Evolutionary conservation across 2,888 invertebrate species (phyloP), one percentile per base, ranked within the genome.

Genomic region (Baccha elongata): DNA sequence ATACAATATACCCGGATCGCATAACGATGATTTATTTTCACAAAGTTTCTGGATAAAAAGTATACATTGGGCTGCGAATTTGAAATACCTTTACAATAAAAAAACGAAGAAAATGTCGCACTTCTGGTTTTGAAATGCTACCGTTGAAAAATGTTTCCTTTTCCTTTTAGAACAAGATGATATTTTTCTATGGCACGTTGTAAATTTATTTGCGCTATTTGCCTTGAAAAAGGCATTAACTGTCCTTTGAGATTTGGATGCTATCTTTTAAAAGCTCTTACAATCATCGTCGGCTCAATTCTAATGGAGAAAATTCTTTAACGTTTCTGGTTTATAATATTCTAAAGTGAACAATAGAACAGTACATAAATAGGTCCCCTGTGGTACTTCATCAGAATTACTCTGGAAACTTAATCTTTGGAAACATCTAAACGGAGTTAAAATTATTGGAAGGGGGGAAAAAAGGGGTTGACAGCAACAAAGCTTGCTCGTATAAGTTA

Each of bases 21-120:
- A 60, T 73, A 80, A 80, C 73, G 73, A 73, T 80, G 79, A 80
- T 80, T 80, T 80, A 80, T 80, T 80, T 73, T 68, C 42, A 35
- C 29, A 32, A 32, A 32, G 8, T 23, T 23, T 23, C 23, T n/a
- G n/a, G n/a, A n/a, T 48, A 64, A 50, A 58, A 42, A 71, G 37
- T 26, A 50, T 50, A 50, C 50, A 50, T 50, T 50, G 15, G 26
- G 29, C 29, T 50, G 50, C 29, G 10, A 6, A 50, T 50, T 29
- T 17, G 15, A 50, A 29, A 50, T 50, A 50, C 15, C 29, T 26
- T 1, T 37, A 64, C 46, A 4, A 15, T 21, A 42, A 68, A 6
- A 44, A 52, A 48, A 69, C 29, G 7, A 40, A 55, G 13, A 55
- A 37, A 53, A 58, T 42, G 67, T 68, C 79, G 42, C 50, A 26